Conservation (phyloP, 1,140 invertebrate species). For the Trinorchestia longiramus region DNA sequence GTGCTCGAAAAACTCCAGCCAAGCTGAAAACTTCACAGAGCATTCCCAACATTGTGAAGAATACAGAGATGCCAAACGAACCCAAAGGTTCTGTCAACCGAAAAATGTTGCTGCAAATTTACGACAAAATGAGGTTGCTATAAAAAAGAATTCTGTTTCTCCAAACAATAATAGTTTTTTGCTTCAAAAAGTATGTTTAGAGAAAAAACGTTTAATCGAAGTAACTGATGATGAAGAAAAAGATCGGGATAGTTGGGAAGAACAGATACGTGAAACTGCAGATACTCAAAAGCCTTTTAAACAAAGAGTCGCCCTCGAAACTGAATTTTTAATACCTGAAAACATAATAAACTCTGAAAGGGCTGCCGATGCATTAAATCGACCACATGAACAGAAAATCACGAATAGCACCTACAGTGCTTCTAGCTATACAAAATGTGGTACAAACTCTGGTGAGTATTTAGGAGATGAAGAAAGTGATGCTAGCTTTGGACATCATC, state of each 20-base stretch:
- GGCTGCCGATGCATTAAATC: not conserved
- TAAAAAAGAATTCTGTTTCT: not conserved
- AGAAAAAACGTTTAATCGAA: not conserved
- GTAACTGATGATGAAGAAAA: conserved; percentile 8
- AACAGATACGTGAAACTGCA: not conserved
- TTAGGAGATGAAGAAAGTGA: no score
- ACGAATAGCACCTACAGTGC: not conserved
- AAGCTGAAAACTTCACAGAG: not conserved
- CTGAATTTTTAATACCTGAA: not conserved
- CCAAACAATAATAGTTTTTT: not conserved
- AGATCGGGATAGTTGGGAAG: conserved; percentile 28
- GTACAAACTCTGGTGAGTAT: no score
- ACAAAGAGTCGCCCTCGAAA: not conserved
- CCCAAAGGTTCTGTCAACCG: not conserved
- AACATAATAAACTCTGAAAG: not conserved
- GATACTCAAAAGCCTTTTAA: not conserved
- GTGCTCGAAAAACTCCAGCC: not conserved
- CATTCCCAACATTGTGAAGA: not conserved
- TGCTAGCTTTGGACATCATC: no score
- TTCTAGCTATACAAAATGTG: no score
- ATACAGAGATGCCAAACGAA: not conserved
- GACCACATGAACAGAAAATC: not conserved
- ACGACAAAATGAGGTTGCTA: not conserved
- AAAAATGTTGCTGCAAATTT: not conserved
- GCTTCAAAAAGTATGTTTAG: not conserved